phyloP scores from a whole-genome alignment of 2,797 vertebrate genomes.

The Enteromius fasciolatus region DNA sequence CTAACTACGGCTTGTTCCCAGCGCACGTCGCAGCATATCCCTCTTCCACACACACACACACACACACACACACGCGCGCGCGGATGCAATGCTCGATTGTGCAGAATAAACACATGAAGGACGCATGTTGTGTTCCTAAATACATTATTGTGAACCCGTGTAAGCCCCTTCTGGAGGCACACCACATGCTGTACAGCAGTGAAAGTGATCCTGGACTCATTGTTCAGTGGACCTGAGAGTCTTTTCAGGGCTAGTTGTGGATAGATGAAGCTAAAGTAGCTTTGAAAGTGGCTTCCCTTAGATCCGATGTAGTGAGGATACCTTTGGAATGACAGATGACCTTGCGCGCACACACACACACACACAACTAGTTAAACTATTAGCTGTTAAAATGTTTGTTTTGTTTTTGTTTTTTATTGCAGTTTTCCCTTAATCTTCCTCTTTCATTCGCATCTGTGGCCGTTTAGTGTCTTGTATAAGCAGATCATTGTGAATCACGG shows the following conservation, averaged over 20 bases:
- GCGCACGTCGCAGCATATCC: not conserved
- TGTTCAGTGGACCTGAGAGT: constrained; percentile 78
- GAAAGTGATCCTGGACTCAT: constrained; percentile 79
- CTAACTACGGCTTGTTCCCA: not conserved
- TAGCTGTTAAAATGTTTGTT: not conserved
- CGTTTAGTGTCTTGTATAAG: not conserved
- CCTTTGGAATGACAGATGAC: constrained; percentile 65
- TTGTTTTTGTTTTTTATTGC: not conserved
- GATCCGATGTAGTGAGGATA: constrained; percentile 50
- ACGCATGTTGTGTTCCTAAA: not conserved
- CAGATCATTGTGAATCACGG: not conserved
- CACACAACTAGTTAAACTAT: constrained; percentile 20
- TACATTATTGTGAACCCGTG: not conserved
- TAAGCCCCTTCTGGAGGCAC: constrained; percentile 2
- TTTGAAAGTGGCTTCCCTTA: constrained; percentile 72
- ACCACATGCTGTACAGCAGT: constrained; percentile 64
- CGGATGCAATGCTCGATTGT: not conserved
- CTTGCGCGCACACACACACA: constrained; percentile 17
- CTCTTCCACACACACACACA: not conserved
- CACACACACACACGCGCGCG: not conserved
- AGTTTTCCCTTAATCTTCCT: not conserved
- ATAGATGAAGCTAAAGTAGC: constrained; percentile 81
- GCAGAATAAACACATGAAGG: not conserved
- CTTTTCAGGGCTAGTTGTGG: constrained; percentile 68
- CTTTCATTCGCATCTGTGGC: not conserved